Base-by-base conservation (phyloP, 2,888 invertebrate genomes). In the Brenthis ino region DNA sequence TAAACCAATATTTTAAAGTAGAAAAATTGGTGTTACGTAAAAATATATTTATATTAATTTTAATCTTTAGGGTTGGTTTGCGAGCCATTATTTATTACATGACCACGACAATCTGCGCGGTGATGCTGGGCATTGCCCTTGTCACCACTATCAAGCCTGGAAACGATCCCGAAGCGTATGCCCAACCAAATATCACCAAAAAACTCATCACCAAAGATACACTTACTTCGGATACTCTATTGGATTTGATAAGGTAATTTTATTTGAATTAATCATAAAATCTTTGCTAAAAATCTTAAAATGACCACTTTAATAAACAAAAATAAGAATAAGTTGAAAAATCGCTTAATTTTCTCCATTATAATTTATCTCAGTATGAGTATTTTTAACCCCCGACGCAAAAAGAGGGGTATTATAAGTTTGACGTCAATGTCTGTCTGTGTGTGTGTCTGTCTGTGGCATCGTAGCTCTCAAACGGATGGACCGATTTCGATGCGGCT, bases 71-170 rank as follows among this genome's bases (percentile, higher is more conserved):
- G 81, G 92, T 93, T 73, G 97, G 97, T 48, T 93, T 94, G 56
- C 95, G 98, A 61, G 97, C 99, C 24, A 97, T 99, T 75, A 91
- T 95, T 50, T 99, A 98, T 89, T 99, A 99, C 89, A 96, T 98
- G 91, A 94, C 96, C 65, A 99, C 99, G 20, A 99, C 99, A 6
- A 88, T 98, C 54, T 95, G 96, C 81, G 99, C 99, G 5, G 99
- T 99, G 72, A 94, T 98, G 77, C 93, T 98, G 81, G 97, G 97
- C 68, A 99, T 99, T 78, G 95, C 98, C 72, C 94, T 99, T 77
- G 99, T 99, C 70, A 94, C 96, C 67, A 94, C 96, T 37, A 98
- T 99, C 80, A 94, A 96, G 79, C 99, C 99, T 0, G 99, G 97
- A 8, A 93, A 93, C 57, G 91, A 94, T 72, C 82, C 89, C 0